Percentiles rank a stretch among this genome's conserved stretches.
Evolutionary conservation across 2,888 invertebrate genomes (phyloP).

Genomic region (Cantharis rustica): DNA sequence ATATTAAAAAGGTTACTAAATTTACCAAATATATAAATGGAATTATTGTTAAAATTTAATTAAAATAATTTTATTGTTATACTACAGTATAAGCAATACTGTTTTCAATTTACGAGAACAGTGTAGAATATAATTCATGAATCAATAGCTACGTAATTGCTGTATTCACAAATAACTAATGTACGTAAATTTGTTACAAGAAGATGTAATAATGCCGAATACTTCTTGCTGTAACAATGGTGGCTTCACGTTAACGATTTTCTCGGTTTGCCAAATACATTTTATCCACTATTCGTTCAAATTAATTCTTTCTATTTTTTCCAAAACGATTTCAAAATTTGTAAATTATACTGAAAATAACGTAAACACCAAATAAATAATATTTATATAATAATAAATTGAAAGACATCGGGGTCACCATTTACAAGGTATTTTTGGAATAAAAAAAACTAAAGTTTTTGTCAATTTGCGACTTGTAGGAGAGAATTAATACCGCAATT

Average conservation of each 20-base stretch:
- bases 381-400: too few species aligned
- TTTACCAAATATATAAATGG: not conserved
- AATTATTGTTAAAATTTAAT: not conserved
- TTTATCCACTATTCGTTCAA: not conserved
- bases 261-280: not conserved
- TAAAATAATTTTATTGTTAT: not conserved
- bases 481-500: not conserved
- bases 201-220: not conserved
- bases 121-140: constrained; percentile 6
- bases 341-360: not conserved
- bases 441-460: not conserved
- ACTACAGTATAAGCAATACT: not conserved
- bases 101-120: not conserved
- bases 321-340: not conserved
- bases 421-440: not conserved
- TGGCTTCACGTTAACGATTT: not conserved
- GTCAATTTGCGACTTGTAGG: not conserved
- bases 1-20: not conserved
- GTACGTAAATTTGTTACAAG: constrained; percentile 3
- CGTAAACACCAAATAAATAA: not conserved
- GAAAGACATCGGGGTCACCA: not conserved
- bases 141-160: constrained; percentile 14
- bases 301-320: not conserved
- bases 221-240: not conserved
- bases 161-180: constrained; percentile 6